Base-by-base conservation (phyloP, 2,797 vertebrate species). In the Pelobates cultripes region DNA sequence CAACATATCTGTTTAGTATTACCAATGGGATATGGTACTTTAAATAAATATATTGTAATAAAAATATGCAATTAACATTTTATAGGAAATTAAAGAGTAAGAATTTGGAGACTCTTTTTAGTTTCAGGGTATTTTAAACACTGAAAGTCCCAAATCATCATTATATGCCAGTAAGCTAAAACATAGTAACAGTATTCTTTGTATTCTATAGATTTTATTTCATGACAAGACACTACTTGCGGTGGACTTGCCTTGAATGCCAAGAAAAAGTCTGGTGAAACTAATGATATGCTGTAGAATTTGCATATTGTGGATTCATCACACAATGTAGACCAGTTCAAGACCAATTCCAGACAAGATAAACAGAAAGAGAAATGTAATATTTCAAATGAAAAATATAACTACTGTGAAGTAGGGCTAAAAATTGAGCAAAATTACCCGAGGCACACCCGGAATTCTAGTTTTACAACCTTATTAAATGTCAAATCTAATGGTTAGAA, bases 401-500 rank as follows among this genome's bases (percentile, higher is more conserved):
- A 90, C 91, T 91, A 90, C 92, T 91, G 92, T 90, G 85, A 87
- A 85, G 88, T 79, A 84, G 70, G 28, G 72, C 87, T 86, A 83
- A 86, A 80, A 78, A 80, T 4, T 57, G 79, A 87, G 84, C 0
- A 71, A 84, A 86, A 87, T 73, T 87, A 85, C 75, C 86, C 87
- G 86, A 90, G 90, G 89, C 89, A 92, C 90, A 0, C 92, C 92
- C 89, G 88, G 88, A 89, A 91, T 91, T 92, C 89, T 91, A 90
- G 90, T 91, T 93, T 91, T 89, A 90, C 88, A 92, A 88, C 81
- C 89, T 87, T 90, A 90, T 90, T 89, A 83, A 92, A 92, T 94
- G 93, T 94, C 93, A 94, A 90, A 91, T 87, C 91, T 93, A 90
- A 92, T 93, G 92, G 93, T 88, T 88, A 92, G 89, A 90, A 91